Evolutionary conservation across 2,113 vertebrate species (phyloP).

Genomic region (Dermatemys mawii): DNA sequence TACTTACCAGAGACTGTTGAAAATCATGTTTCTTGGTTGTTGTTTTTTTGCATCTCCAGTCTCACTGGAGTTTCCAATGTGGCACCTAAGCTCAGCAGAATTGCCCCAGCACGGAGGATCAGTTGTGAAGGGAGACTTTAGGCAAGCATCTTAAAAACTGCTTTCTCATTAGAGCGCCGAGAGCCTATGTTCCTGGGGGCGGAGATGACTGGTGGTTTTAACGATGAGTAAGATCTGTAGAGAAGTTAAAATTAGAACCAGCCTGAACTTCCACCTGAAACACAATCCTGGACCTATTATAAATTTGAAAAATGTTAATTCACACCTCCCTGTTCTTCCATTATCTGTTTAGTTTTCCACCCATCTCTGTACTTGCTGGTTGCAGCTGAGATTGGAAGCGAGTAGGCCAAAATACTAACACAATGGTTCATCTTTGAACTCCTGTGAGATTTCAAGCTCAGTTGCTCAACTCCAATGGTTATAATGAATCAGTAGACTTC

Average conservation of each 20-base stretch:
- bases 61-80: fast-evolving
- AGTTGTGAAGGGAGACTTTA: not conserved
- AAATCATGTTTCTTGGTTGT: fast-evolving
- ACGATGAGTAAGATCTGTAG: not conserved
- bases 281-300: not conserved
- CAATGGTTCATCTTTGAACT: not conserved
- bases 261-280: not conserved
- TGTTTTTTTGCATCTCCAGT: fast-evolving
- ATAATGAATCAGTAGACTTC: not conserved
- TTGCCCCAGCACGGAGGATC: not conserved
- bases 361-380: fast-evolving
- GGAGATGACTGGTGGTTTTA: not conserved
- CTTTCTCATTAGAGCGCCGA: not conserved
- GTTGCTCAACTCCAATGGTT: not conserved
- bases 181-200: not conserved
- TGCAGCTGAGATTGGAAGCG: not conserved
- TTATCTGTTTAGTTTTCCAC: not conserved
- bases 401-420: fast-evolving
- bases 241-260: not conserved
- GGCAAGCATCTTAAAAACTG: not conserved
- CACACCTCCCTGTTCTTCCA: not conserved
- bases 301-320: not conserved
- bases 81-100: not conserved
- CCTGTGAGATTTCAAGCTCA: not conserved
- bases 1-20: not conserved